A percentile compares a stretch with the other conserved stretches of the same genome.
phyloP scores from a whole-genome alignment of 1,140 invertebrate genomes.

The Cotesia typhae region DNA sequence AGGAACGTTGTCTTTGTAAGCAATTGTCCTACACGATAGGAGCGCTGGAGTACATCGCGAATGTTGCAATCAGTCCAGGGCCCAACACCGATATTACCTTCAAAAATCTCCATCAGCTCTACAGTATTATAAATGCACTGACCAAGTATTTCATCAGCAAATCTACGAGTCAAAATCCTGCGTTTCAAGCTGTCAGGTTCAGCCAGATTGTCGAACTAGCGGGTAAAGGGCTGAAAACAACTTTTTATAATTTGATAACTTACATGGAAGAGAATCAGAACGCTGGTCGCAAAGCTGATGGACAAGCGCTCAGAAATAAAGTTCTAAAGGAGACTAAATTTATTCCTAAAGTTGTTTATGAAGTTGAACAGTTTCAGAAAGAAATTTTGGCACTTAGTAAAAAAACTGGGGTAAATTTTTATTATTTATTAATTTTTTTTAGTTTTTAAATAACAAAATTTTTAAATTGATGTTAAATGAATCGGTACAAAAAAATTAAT shows the following conservation, averaged over 20 bases:
- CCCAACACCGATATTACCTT: slow-evolving; percentile 59
- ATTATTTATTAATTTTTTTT: slow-evolving; percentile 4
- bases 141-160: slow-evolving; percentile 65
- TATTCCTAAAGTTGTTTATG: slow-evolving; percentile 69
- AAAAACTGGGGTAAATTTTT: slow-evolving; percentile 64
- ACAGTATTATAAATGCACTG: slow-evolving; percentile 59
- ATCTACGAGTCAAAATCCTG: slow-evolving; percentile 58
- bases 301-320: slow-evolving; percentile 65
- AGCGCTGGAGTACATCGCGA: slow-evolving; percentile 58
- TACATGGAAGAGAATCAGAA: slow-evolving; percentile 64
- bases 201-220: slow-evolving; percentile 68
- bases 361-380: slow-evolving; percentile 71
- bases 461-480: background rate
- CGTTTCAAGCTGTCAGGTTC: slow-evolving; percentile 66
- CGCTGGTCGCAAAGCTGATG: slow-evolving; percentile 53
- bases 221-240: slow-evolving; percentile 67
- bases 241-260: slow-evolving; percentile 67
- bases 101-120: slow-evolving; percentile 64
- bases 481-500: background rate
- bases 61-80: slow-evolving; percentile 54
- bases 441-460: background rate
- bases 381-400: slow-evolving; percentile 68
- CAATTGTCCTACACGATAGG: slow-evolving; percentile 61
- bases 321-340: slow-evolving; percentile 69
- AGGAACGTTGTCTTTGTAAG: slow-evolving; percentile 62